Evolutionary conservation across 2,797 vertebrate species (phyloP).

Genomic region (Catamblyrhynchus diadema): DNA sequence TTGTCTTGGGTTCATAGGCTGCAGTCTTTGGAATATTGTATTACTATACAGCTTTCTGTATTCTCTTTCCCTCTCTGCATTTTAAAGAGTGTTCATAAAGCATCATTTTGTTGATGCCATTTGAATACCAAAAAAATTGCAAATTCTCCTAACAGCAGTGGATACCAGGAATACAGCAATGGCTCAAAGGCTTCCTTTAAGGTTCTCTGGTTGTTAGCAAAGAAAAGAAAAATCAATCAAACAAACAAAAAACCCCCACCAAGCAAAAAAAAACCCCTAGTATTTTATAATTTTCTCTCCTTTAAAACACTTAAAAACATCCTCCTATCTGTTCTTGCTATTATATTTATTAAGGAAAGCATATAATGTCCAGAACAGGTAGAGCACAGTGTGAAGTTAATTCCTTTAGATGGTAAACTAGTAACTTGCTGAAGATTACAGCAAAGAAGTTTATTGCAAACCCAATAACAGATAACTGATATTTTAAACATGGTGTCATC

Average conservation of each 20-base stretch:
- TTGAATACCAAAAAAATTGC: constrained; percentile 7
- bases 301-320: neutral
- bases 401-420: neutral
- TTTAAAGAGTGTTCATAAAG: constrained; percentile 1
- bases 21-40: constrained; percentile 36
- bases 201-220: neutral
- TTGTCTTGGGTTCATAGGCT: constrained; percentile 40
- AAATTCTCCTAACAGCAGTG: neutral
- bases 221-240: neutral
- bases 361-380: neutral
- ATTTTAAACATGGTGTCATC: neutral
- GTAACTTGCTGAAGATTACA: neutral
- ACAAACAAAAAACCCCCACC: too few relatives aligned
- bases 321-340: neutral
- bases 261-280: too few relatives aligned
- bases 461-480: neutral
- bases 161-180: neutral
- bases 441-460: neutral
- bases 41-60: neutral
- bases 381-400: neutral
- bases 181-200: neutral
- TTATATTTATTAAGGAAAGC: neutral
- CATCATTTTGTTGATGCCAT: neutral
- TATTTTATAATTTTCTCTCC: neutral
- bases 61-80: neutral